Percentiles rank a stretch among this genome's conserved stretches.
Evolutionary conservation across 2,113 vertebrate genomes (phyloP).

Genomic region (Pseudorasbora parva): DNA sequence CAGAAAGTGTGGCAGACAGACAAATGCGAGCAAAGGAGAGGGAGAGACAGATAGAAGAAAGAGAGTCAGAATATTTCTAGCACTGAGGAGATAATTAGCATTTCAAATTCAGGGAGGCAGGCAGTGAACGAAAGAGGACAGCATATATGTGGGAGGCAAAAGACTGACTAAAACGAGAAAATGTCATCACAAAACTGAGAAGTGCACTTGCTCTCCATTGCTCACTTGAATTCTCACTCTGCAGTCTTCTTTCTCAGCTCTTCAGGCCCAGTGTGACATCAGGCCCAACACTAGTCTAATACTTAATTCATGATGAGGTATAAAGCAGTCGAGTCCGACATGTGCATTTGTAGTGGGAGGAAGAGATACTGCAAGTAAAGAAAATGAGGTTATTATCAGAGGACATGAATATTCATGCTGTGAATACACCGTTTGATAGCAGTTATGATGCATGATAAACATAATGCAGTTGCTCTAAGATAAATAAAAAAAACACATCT

Average conservation of each 20-base stretch:
- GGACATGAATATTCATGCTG: conserved; percentile 3
- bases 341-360: conserved; percentile 27
- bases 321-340: conserved; percentile 55
- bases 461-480: neutral
- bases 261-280: conserved; percentile 33
- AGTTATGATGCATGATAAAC: neutral
- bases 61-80: conserved; percentile 23
- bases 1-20: conserved; percentile 1
- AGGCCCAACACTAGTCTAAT: conserved; percentile 58
- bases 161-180: conserved; percentile 49
- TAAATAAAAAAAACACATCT: neutral
- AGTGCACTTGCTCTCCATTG: conserved; percentile 4
- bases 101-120: conserved; percentile 65
- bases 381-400: neutral
- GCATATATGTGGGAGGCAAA: conserved; percentile 65
- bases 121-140: conserved; percentile 56
- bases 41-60: neutral
- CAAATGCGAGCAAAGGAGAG: conserved; percentile 9
- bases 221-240: conserved; percentile 12
- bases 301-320: conserved; percentile 68
- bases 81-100: conserved; percentile 62
- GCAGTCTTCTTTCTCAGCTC: neutral
- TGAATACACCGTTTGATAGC: conserved; percentile 1
- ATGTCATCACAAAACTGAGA: conserved; percentile 57
- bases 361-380: neutral